Base-by-base conservation (phyloP, 2,888 invertebrate genomes). In the Tanypteryx hageni region DNA sequence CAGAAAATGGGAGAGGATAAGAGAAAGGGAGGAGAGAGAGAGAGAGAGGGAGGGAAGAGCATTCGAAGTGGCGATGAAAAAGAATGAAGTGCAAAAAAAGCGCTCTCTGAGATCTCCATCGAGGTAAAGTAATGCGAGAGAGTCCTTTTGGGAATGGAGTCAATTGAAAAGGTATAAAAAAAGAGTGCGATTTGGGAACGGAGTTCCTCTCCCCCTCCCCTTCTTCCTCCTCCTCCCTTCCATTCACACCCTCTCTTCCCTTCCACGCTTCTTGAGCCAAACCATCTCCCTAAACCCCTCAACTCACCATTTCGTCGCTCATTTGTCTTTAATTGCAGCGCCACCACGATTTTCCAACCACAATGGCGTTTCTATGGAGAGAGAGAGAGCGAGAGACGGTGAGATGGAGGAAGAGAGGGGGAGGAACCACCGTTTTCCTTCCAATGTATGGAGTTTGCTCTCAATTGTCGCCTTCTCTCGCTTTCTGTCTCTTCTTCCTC, bases 261-360 rank as follows among this genome's bases (percentile, higher is more conserved):
- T n/a, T n/a, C 13, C 18, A 10, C 10, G 16, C 44, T 58, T 10
- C 64, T 59, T 61, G 18, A 44, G 10, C 31, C 22, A 22, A 18
- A 8, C 8, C 22, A 10, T 11, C 11, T 44, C 86, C 31, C 22
- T 11, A 18, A 8, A 0, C 22, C 27, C 18, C 5, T 18, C 86
- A 18, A n/a, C 22, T 57, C 86, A 44, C 61, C 89, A 89, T 89
- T 89, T 89, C 64, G 64, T 44, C 64, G 64, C 89, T 89, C 89
- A 56, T 68, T 89, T 89, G 89, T 89, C 68, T 89, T 89, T 89
- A 89, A 89, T 89, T 89, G 64, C 89, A 89, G 64, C 64, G 61
- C 89, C 89, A 89, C 68, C 68, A 44, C 64, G 64, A n/a, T 89
- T 89, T 64, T 18, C 89, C 64, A 44, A 61, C 89, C 89, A 68